Evolutionary conservation across 92 coral and sea anemone species (phyloP).

Genomic region (Palythoa grandiflora): DNA sequence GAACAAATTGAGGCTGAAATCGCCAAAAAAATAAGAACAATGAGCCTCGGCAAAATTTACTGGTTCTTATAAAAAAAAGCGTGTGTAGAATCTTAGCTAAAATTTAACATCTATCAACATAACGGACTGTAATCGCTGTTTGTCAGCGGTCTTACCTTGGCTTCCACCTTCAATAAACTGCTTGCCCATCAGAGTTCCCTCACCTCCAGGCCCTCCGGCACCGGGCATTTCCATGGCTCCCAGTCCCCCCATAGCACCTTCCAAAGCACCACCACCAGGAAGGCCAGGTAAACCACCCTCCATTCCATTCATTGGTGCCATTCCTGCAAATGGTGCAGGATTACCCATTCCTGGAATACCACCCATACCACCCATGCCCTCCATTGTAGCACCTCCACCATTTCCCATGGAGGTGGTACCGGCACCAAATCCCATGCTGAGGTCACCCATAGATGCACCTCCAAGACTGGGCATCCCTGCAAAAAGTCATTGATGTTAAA

Average conservation of each 20-base stretch:
- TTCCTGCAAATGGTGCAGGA: constrained; percentile 48
- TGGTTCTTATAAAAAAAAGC: too few relatives aligned
- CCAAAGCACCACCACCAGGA: constrained; percentile 30
- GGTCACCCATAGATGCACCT: constrained; percentile 75
- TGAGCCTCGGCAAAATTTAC: too few relatives aligned
- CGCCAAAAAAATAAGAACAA: too few relatives aligned
- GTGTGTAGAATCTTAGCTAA: neutral
- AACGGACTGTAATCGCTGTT: neutral
- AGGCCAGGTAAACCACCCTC: constrained; percentile 32
- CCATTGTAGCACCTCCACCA: constrained; percentile 92
- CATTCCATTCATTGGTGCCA: constrained; percentile 44
- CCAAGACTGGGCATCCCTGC: constrained; percentile 54
- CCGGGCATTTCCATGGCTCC: constrained; percentile 70
- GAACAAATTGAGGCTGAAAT: too few relatives aligned
- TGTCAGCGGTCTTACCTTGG: constrained; percentile 60
- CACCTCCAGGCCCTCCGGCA: constrained; percentile 70
- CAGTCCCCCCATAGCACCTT: constrained; percentile 45
- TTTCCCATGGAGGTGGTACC: constrained; percentile 85
- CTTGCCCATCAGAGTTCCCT: constrained; percentile 77
- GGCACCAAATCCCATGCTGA: constrained; percentile 88
- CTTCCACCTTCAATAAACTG: constrained; percentile 88
- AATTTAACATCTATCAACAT: neutral
- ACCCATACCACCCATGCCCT: constrained; percentile 73
- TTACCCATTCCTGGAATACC: constrained; percentile 67
- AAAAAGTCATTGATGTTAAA: neutral